These are phyloP conservation scores for Dasysyrphus tricinctus DNA, from an alignment of 2,888 invertebrate species.

Conservation along the genomic window DNA sequence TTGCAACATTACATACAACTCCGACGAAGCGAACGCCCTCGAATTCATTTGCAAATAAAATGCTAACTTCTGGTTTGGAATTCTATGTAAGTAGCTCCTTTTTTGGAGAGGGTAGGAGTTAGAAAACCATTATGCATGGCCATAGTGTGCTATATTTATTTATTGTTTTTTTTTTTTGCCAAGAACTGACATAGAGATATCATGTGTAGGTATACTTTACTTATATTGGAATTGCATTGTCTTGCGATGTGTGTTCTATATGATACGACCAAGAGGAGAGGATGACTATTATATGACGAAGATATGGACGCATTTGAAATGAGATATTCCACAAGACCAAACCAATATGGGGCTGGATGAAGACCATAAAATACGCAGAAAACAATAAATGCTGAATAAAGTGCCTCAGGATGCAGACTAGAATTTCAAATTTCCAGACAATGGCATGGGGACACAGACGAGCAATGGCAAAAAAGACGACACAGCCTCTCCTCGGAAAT, in stretches of 20 bases:
- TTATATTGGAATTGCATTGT: conserved; percentile 7
- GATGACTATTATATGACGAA: conserved; percentile 3
- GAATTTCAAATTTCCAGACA: conserved; percentile 47
- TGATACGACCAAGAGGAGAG: background rate
- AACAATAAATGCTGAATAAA: conserved; percentile 60
- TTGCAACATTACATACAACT: conserved; percentile 38
- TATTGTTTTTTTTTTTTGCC: conserved; percentile 28
- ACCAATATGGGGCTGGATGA: conserved; percentile 16
- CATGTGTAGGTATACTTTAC: background rate
- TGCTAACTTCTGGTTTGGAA: background rate
- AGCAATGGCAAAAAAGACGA: background rate
- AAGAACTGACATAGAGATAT: background rate
- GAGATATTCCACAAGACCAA: conserved; percentile 52
- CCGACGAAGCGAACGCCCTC: conserved; percentile 26
- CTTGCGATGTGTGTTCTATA: conserved; percentile 13
- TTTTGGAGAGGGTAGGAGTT: conserved; percentile 10
- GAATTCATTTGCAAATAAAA: conserved; percentile 5
- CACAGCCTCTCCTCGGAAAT: conserved; percentile 11
- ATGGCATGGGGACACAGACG: conserved; percentile 9
- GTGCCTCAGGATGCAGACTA: conserved; percentile 44
- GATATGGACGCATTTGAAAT: conserved; percentile 66
- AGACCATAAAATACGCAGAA: conserved; percentile 60
- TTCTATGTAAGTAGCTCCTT: conserved; percentile 8
- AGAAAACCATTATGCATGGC: conserved; percentile 21
- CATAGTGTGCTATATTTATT: conserved; percentile 13